Conservation (phyloP, 2,888 invertebrate genomes). For the Hyposoter didymator region DNA sequence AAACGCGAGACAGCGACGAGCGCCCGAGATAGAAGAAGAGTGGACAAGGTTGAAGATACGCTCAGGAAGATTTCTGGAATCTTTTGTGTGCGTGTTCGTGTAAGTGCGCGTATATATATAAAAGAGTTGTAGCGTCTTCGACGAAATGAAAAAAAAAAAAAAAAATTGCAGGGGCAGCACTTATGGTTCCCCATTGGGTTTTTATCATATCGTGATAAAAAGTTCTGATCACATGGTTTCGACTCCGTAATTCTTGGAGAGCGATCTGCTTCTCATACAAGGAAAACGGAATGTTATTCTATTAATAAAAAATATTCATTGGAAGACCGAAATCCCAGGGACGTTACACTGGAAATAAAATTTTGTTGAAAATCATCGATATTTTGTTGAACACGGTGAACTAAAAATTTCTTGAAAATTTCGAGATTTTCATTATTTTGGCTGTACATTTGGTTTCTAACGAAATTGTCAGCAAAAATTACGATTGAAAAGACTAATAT, state of each 20-base stretch:
- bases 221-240: conserved; percentile 27
- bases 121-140: conserved; percentile 1
- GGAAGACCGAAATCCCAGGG: not conserved
- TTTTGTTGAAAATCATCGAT: too few species aligned
- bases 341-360: too few species aligned
- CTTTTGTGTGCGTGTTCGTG: not conserved
- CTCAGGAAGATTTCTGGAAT: conserved; percentile 24
- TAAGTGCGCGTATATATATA: not conserved
- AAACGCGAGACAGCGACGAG: conserved; percentile 49
- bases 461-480: too few species aligned
- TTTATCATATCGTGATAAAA: conserved; percentile 64
- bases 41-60: conserved; percentile 21
- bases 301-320: not conserved
- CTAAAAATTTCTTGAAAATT: too few species aligned
- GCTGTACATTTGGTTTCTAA: too few species aligned
- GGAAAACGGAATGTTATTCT: conserved; percentile 21
- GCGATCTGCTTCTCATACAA: conserved; percentile 24
- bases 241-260: conserved; percentile 43
- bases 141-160: conserved; percentile 18
- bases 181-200: conserved; percentile 46
- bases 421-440: too few species aligned
- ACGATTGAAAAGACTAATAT: too few species aligned
- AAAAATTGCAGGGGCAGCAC: conserved; percentile 52
- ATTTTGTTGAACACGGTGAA: too few species aligned
- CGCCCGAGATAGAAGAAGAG: conserved; percentile 31